Percentiles rank a stretch among this genome's conserved stretches.
Evolutionary conservation across 2,888 invertebrate genomes (phyloP).

Genomic region (Pyrrhia umbra): DNA sequence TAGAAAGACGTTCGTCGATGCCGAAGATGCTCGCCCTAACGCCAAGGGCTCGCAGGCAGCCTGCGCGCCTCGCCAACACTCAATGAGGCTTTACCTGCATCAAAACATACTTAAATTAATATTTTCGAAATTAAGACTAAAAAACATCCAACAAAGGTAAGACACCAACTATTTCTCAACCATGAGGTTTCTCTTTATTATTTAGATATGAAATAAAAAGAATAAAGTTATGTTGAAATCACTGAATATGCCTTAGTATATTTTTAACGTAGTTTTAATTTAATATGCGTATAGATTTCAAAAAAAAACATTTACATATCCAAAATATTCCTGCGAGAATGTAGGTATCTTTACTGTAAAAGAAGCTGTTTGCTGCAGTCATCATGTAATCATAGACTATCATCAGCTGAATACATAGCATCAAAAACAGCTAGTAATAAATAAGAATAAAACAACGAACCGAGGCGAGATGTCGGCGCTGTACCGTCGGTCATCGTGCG

Average conservation of each 20-base stretch:
- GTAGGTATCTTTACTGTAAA: neutral
- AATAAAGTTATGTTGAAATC: neutral
- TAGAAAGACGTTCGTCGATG: slow-evolving; percentile 66
- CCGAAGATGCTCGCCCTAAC: slow-evolving; percentile 61
- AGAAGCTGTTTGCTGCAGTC: too few relatives aligned
- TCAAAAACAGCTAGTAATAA: too few relatives aligned
- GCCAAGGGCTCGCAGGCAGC: slow-evolving; percentile 63
- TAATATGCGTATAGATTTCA: neutral
- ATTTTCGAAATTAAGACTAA: neutral
- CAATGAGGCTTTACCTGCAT: slow-evolving; percentile 87
- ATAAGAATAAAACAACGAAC: slow-evolving; percentile 60
- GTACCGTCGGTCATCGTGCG: slow-evolving; percentile 87
- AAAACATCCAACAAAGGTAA: neutral
- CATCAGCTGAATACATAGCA: too few relatives aligned
- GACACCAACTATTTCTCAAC: neutral
- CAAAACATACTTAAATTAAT: slow-evolving; percentile 34
- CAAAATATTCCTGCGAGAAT: too few relatives aligned
- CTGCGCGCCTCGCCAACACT: slow-evolving; percentile 77
- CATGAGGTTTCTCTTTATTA: too few relatives aligned
- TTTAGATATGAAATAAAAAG: too few relatives aligned
- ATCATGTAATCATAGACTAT: too few relatives aligned
- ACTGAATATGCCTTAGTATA: neutral
- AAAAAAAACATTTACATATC: too few relatives aligned
- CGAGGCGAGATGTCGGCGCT: slow-evolving; percentile 87
- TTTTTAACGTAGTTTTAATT: neutral